Conservation (phyloP, 2,113 vertebrate genomes). For the Canis aureus region DNA sequence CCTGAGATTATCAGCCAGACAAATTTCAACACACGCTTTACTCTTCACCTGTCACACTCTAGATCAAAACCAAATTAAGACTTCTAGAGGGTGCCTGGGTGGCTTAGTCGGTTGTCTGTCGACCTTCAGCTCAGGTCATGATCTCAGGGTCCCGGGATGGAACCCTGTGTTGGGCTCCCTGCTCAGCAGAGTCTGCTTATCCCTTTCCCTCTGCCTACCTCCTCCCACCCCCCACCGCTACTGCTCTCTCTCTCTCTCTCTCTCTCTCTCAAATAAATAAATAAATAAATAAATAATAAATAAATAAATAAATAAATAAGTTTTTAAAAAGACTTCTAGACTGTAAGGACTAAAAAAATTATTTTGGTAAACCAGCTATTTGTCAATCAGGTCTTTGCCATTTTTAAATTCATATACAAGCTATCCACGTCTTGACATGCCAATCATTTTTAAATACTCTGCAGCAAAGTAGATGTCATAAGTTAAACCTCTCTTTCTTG, state of each 20-base stretch:
- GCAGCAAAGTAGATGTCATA: not conserved
- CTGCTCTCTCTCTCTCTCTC: not conserved
- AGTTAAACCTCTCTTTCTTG: not conserved
- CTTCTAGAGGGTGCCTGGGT: not conserved
- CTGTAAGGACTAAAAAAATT: not conserved
- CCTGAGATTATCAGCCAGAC: not conserved
- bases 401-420: conserved; percentile 30
- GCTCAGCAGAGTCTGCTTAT: not conserved
- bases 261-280: not conserved
- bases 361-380: not conserved
- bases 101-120: not conserved
- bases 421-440: not conserved
- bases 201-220: not conserved
- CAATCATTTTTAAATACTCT: not conserved
- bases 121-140: too few species aligned
- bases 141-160: not conserved
- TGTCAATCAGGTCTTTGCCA: not conserved
- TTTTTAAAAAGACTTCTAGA: not conserved
- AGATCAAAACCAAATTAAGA: not conserved
- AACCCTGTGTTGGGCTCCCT: not conserved
- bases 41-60: not conserved
- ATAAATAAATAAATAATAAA: not conserved
- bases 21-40: not conserved
- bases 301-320: not conserved
- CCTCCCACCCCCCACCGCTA: too few species aligned